Percentiles rank a stretch among this genome's conserved stretches.
Conservation (phyloP, 2,888 invertebrate species). For the Scaptomyza flava region DNA sequence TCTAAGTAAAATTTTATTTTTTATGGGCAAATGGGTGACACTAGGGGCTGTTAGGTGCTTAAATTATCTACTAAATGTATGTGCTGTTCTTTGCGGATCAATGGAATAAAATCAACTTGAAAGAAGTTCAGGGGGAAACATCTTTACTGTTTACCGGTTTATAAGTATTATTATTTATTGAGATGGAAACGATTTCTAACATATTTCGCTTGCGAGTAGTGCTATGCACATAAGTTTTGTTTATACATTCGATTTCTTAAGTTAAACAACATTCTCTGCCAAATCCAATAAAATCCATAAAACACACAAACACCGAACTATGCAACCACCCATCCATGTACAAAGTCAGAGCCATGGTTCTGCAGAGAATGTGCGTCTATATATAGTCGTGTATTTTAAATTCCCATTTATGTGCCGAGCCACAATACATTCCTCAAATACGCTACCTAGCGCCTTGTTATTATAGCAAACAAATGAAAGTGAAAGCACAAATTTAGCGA, state of each 20-base stretch:
- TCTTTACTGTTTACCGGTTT: background rate
- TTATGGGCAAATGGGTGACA: background rate
- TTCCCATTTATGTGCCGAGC: conserved; percentile 64
- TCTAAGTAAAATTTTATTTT: background rate
- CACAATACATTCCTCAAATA: conserved; percentile 73
- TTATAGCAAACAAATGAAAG: conserved; percentile 79
- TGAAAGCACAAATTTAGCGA: conserved; percentile 77
- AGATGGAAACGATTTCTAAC: background rate
- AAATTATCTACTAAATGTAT: background rate
- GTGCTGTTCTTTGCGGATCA: background rate
- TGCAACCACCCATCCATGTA: conserved; percentile 21
- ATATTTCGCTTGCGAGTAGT: background rate
- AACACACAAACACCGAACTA: conserved; percentile 39
- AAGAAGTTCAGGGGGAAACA: background rate
- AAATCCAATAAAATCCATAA: conserved; percentile 47
- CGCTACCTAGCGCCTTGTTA: conserved; percentile 71
- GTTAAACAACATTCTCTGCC: background rate
- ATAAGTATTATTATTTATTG: background rate
- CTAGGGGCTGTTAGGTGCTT: background rate
- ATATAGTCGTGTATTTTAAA: conserved; percentile 44
- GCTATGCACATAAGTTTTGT: background rate
- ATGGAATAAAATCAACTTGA: background rate
- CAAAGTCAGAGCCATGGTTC: background rate
- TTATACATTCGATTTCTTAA: background rate
- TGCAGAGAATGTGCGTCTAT: conserved; percentile 10